phyloP scores from a whole-genome alignment of 2,888 invertebrate species.

The Monoplex corrugatus region DNA sequence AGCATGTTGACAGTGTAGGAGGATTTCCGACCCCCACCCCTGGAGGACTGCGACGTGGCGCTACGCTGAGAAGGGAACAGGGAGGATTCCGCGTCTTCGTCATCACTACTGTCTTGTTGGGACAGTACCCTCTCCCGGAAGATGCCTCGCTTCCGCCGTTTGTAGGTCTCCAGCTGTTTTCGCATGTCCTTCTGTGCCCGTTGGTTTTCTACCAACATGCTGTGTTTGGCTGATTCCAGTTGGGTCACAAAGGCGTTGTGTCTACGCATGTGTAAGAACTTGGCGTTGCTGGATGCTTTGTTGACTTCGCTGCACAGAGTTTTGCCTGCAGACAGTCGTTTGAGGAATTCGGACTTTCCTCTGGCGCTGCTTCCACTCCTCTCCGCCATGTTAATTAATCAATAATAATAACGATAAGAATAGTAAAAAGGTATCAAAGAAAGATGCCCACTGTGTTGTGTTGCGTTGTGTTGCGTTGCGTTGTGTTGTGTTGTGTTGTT shows the following conservation, averaged over 20 bases:
- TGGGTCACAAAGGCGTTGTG: conserved; percentile 43
- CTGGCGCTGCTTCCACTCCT: not conserved
- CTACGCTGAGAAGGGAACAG: not conserved
- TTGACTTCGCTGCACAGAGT: conserved; percentile 51
- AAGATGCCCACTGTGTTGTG: too few relatives aligned
- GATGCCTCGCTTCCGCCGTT: conserved; percentile 33
- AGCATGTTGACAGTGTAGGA: conserved; percentile 12
- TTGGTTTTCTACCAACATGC: conserved; percentile 44
- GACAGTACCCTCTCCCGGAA: conserved; percentile 24
- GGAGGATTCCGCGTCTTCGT: not conserved
- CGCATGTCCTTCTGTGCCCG: conserved; percentile 49
- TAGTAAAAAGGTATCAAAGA: not conserved
- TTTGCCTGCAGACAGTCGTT: conserved; percentile 43
- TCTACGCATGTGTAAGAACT: conserved; percentile 49
- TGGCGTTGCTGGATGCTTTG: conserved; percentile 50
- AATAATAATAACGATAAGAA: not conserved
- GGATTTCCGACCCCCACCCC: not conserved
- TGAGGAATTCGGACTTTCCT: conserved; percentile 40
- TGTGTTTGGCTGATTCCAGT: conserved; percentile 49
- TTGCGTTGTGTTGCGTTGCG: too few relatives aligned
- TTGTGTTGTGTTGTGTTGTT: not conserved
- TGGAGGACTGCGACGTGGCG: conserved; percentile 19
- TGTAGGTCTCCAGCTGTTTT: conserved; percentile 45
- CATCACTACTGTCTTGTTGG: not conserved
- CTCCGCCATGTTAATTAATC: not conserved